Base-by-base conservation (phyloP, 2,888 invertebrate genomes). In the Agrotis ipsilon region DNA sequence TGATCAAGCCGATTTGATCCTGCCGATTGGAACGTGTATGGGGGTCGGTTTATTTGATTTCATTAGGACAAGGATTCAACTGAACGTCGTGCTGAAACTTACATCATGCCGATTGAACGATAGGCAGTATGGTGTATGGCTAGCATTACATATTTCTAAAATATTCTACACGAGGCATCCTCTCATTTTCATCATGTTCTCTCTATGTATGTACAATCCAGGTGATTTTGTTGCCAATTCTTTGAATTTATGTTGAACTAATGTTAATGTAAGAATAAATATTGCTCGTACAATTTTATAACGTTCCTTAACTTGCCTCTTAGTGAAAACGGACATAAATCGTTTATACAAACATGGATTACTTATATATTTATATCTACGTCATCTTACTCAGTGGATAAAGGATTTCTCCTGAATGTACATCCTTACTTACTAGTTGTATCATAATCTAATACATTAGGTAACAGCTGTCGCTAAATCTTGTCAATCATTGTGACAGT, bases 121-220 rank as follows among this genome's bases (percentile, higher is more conserved):
- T n/a, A n/a, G n/a, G n/a, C n/a, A n/a, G n/a, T n/a, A n/a, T n/a
- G n/a, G n/a, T n/a, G n/a, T n/a, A n/a, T n/a, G n/a, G n/a, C n/a
- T n/a, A n/a, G n/a, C n/a, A n/a, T n/a, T n/a, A 64, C 43, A 27
- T 27, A 64, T 60, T 18, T 27, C 24, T 27, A 19, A 18, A 4
- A 24, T 27, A 52, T 52, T 24, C 52, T 18, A 18, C 52, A 7
- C 18, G 9, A 16, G 24, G 16, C 52, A 24, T 24, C 21, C 24
- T 24, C 21, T 24, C 2, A 27, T 32, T 54, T 54, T 27, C 0
- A 52, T 16, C 11, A 13, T 32, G 13, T n/a, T n/a, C 54, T 55
- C 13, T 63, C n/a, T 68, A 68, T 45, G n/a, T 71, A 32, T 7
- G 32, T 32, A 7, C 32, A 32, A 32, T 7, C 7, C 32, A 7